Evolutionary conservation across 1,140 invertebrate genomes (phyloP), one percentile per base, ranked within the genome.

Genomic region (Scylla paramamosain): DNA sequence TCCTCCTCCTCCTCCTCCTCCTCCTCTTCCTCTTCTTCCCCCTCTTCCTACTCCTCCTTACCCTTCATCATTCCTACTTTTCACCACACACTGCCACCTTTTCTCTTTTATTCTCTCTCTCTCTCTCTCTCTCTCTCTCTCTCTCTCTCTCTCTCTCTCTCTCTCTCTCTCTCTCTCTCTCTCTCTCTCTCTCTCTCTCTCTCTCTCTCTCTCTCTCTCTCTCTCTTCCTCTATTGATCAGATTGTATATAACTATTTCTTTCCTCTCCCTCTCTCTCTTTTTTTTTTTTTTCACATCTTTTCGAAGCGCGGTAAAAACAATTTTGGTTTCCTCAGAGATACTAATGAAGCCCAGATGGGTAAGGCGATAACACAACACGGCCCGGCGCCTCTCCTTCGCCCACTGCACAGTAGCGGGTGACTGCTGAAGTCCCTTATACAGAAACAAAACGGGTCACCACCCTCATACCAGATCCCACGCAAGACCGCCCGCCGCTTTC

Each of bases 101-200:
- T 16, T 91, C 90, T 52, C 46, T 28, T 2, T 91, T 32, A 0
- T 20, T 91, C 45, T 91, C 89, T 91, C 52, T 91, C 45, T 48
- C n/a, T 48, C 45, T 48, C 45, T 91, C 89, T 91, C 89, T 91
- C 89, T 91, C 89, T 91, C 89, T n/a, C 45, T 91, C 89, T 91
- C 89, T 91, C 89, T 91, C 45, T 48, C 89, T 48, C 89, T 91
- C 89, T 91, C 32, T 89, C 32, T 91, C 89, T 91, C 32, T 91
- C 32, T 91, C 32, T 91, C 32, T 91, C 86, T 88, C 86, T 31
- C 29, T 31, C 29, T 31, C 29, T 88, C 86, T 88, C 87, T 88
- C 87, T 39, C 87, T 88, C 87, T 88, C 87, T 88, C 87, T 88
- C 87, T 88, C 87, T 88, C 87, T 88, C 87, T 88, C 87, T 88